A percentile compares a stretch with the other conserved stretches of the same genome.
Evolutionary conservation across 2,888 invertebrate species (phyloP).

Genomic region (Diplolepis rosae): DNA sequence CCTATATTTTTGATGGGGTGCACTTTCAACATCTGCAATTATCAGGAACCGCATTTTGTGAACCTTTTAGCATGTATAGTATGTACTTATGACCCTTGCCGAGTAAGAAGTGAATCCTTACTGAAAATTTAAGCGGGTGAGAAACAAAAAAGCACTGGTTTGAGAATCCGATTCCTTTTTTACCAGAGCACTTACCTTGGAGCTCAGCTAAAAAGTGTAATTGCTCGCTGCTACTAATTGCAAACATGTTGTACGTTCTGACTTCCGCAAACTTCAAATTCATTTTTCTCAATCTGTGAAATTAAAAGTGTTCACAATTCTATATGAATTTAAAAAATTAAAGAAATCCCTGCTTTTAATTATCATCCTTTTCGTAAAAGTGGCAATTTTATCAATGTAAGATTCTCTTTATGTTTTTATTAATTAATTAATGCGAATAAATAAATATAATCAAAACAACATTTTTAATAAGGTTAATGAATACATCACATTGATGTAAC

Average conservation of each 20-base stretch:
- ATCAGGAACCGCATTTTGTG: background rate
- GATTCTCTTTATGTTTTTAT: too few relatives aligned
- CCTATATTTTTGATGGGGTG: too few relatives aligned
- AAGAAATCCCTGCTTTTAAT: background rate
- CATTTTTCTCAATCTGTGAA: slow-evolving; percentile 4
- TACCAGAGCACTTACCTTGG: slow-evolving; percentile 22
- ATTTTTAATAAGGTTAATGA: too few relatives aligned
- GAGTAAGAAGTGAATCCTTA: slow-evolving; percentile 5
- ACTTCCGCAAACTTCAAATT: slow-evolving; percentile 13
- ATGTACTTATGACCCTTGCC: slow-evolving; percentile 10
- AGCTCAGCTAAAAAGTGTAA: slow-evolving; percentile 19
- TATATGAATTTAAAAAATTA: background rate
- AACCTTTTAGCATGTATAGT: background rate
- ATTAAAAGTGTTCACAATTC: background rate
- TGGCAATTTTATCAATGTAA: too few relatives aligned
- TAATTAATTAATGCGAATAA: too few relatives aligned
- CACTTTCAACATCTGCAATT: background rate
- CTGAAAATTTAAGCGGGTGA: background rate
- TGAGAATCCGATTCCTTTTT: slow-evolving; percentile 16
- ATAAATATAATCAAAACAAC: too few relatives aligned
- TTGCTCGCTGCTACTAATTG: slow-evolving; percentile 30
- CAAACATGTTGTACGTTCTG: slow-evolving; percentile 16
- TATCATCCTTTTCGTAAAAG: background rate
- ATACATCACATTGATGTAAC: too few relatives aligned
- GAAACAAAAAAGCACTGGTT: slow-evolving; percentile 11